Conservation (phyloP, 2,888 invertebrate species). For the Drosophila buzzatii region DNA sequence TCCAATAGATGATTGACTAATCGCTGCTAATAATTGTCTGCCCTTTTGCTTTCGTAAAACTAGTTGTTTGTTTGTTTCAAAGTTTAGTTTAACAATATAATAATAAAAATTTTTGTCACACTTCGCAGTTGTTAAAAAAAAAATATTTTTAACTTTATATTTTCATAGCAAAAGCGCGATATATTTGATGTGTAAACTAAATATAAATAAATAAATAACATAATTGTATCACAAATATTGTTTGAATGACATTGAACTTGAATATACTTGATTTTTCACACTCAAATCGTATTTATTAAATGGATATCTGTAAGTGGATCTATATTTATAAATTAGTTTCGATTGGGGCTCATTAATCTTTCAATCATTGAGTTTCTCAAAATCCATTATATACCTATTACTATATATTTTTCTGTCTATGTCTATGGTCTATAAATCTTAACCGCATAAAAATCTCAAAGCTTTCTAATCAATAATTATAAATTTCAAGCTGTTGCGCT, state of each 20-base stretch:
- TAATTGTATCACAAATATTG: not conserved
- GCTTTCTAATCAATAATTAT: not conserved
- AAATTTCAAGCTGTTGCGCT: not conserved
- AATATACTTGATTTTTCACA: not conserved
- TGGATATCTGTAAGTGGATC: not conserved
- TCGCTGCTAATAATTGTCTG: not conserved
- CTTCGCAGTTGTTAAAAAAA: not conserved
- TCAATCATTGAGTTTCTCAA: not conserved
- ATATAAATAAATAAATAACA: not conserved
- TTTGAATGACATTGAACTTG: not conserved
- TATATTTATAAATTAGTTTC: not conserved
- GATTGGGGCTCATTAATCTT: not conserved
- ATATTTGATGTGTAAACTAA: not conserved
- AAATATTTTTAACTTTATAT: not conserved
- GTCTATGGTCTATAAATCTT: not conserved
- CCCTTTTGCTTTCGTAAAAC: not conserved
- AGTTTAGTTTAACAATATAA: not conserved
- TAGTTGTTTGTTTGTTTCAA: not conserved
- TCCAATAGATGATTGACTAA: not conserved
- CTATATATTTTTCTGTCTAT: not conserved
- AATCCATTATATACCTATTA: not conserved
- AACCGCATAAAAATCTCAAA: not conserved
- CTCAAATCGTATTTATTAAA: not conserved
- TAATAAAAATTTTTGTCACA: not conserved
- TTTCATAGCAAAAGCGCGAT: not conserved